Percentiles rank a stretch among this genome's conserved stretches.
Conservation (phyloP, 2,113 vertebrate genomes). For the Pluvianellus socialis region DNA sequence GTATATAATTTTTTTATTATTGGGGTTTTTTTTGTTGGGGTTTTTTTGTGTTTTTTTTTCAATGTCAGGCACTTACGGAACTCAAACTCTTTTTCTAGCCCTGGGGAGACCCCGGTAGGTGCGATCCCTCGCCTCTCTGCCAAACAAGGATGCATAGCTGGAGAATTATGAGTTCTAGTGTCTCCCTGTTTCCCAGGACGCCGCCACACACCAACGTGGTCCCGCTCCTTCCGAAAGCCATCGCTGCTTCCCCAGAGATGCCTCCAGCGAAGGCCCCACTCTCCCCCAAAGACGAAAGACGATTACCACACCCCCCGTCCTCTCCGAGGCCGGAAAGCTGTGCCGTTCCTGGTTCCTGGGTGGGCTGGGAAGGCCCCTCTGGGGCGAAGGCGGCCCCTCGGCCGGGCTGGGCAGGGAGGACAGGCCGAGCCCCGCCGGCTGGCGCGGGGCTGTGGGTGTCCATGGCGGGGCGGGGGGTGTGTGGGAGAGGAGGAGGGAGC, state of each 20-base stretch:
- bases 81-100: background rate
- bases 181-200: slow-evolving; percentile 23
- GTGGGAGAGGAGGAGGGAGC: background rate
- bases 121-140: background rate
- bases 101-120: background rate
- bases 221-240: background rate
- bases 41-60: slow-evolving; percentile 8
- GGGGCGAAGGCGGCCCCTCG: background rate
- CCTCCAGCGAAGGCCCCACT: background rate
- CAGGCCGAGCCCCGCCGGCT: no score
- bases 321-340: background rate
- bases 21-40: background rate
- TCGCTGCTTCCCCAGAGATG: slow-evolving; percentile 10
- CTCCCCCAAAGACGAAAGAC: background rate
- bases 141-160: slow-evolving; percentile 24
- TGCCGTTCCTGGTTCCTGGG: no score
- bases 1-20: background rate
- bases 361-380: background rate
- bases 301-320: background rate
- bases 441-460: background rate
- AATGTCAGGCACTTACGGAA: slow-evolving; percentile 74
- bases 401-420: background rate
- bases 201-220: background rate
- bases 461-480: background rate
- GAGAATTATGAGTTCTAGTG: slow-evolving; percentile 9